Evolutionary conservation across 2,888 invertebrate genomes (phyloP).

Genomic region (Mimas tiliae): DNA sequence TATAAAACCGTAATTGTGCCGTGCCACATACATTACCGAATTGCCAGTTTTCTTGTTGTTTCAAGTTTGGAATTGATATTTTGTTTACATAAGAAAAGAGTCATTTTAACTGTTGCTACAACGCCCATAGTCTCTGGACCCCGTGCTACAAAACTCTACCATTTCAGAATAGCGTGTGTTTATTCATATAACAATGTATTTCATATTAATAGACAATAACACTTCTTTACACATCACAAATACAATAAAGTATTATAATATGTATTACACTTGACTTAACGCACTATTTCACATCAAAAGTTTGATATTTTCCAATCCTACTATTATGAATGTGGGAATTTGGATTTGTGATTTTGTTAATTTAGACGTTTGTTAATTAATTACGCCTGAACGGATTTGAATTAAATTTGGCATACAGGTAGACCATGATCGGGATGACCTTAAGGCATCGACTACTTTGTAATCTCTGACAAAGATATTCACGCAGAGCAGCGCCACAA

Average conservation of each 20-base stretch:
- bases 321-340: no score
- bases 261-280: no score
- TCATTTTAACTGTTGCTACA: background rate
- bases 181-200: background rate
- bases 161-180: conserved; percentile 32
- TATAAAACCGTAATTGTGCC: conserved; percentile 2
- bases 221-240: background rate
- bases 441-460: no score
- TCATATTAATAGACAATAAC: background rate
- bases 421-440: no score
- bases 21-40: conserved; percentile 15
- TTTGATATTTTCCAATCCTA: no score
- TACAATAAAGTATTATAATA: background rate
- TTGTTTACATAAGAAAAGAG: background rate
- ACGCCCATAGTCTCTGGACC: conserved; percentile 8
- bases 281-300: no score
- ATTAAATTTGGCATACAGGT: no score
- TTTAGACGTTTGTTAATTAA: no score
- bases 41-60: background rate
- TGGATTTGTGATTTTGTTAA: no score
- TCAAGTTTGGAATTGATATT: background rate
- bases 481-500: no score
- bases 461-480: no score
- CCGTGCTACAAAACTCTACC: conserved; percentile 23
- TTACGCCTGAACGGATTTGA: no score